Base-by-base conservation (phyloP, 2,113 vertebrate genomes). In the Aldabrachelys gigantea region DNA sequence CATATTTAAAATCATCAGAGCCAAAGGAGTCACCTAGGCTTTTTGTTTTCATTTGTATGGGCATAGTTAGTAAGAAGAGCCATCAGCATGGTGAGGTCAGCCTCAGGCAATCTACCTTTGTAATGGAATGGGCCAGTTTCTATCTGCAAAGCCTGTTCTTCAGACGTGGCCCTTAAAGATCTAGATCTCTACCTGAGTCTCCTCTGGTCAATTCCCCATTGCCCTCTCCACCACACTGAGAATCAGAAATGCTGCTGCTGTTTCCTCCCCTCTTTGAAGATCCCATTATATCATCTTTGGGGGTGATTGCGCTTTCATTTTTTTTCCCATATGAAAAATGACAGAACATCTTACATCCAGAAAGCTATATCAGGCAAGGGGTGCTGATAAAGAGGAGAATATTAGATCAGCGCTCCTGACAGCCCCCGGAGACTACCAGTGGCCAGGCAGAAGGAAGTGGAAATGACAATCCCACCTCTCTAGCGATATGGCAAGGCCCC, bases 301-400 rank as follows among this genome's bases (percentile, higher is more conserved):
- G 91, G 76, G 69, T 72, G 80, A 93, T 95, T 94, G 90, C 65
- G 90, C 72, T 87, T 87, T 8, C 44, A 94, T 92, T 92, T 97
- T 94, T 96, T 96, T 9, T 2, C 65, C 13, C 89, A 91, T 97
- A 97, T 94, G 91, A 96, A 92, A 90, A 96, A 94, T 95, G 92
- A 92, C 96, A 97, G 89, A 75, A 17, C 89, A 88, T 97, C 95
- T 97, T 95, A 95, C 88, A 91, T 96, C 89, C 65, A 92, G 80
- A 90, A 90, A 88, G 78, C 56, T 69, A 84, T 27, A 95, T 54
- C 14, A 5, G 92, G 85, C 87, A 93, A 95, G 89, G 90, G 84
- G 6, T 65, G 91, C 95, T 97, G 69, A 95, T 97, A 25, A 44
- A 57, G 14, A 44, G 89, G 94, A 96, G 92, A 94, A 54, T 83